Conservation (phyloP, 2,888 invertebrate species). For the Sarcophaga variegata region DNA sequence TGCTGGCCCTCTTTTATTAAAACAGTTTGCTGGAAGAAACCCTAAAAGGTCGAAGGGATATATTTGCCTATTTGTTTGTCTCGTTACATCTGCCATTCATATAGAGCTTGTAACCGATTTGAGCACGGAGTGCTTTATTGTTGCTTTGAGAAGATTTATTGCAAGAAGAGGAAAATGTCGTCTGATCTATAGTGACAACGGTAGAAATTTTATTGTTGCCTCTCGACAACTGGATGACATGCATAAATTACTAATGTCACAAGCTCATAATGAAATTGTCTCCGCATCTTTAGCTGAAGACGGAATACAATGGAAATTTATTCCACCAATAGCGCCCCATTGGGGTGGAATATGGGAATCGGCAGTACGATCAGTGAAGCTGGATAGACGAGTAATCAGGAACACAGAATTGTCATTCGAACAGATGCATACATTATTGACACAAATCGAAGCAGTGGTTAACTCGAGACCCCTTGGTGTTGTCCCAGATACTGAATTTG, state of each 20-base stretch:
- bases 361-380: slow-evolving; percentile 61
- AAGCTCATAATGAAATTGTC: slow-evolving; percentile 37
- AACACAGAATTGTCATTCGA: slow-evolving; percentile 38
- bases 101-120: slow-evolving; percentile 40
- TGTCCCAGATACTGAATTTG: slow-evolving; percentile 54
- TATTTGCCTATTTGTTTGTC: background rate
- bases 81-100: no score
- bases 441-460: slow-evolving; percentile 24
- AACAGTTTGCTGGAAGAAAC: slow-evolving; percentile 27
- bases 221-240: slow-evolving; percentile 57
- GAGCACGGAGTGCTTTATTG: slow-evolving; percentile 60
- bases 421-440: slow-evolving; percentile 49
- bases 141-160: slow-evolving; percentile 55
- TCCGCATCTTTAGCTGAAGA: slow-evolving; percentile 51
- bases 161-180: slow-evolving; percentile 58
- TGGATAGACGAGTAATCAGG: slow-evolving; percentile 49
- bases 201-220: slow-evolving; percentile 62
- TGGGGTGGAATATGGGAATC: slow-evolving; percentile 67
- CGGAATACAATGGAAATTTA: slow-evolving; percentile 63
- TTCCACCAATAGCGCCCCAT: slow-evolving; percentile 58
- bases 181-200: slow-evolving; percentile 62
- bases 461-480: slow-evolving; percentile 45
- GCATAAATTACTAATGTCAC: slow-evolving; percentile 47
- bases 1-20: slow-evolving; percentile 37
- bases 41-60: background rate